A percentile compares a stretch with the other conserved stretches of the same genome.
These are phyloP conservation scores for Gracilinanus agilis DNA, from an alignment of 2,113 vertebrate species.

Conservation along the genomic window DNA sequence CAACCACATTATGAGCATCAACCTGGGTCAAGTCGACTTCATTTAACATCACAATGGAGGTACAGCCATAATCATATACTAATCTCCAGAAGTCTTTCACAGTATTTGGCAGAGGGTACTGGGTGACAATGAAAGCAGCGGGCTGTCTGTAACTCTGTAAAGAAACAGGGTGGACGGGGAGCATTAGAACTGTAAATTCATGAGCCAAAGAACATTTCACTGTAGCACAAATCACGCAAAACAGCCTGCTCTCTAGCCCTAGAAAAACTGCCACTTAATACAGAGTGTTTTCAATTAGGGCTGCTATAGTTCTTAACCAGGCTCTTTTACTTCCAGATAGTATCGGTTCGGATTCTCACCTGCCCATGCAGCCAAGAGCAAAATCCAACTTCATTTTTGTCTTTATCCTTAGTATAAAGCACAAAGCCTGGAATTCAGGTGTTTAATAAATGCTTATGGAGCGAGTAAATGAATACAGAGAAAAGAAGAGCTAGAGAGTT, in stretches of 20 bases:
- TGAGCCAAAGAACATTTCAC: not conserved
- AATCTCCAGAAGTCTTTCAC: conserved; percentile 99
- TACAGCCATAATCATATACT: conserved; percentile 98
- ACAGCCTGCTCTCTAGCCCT: not conserved
- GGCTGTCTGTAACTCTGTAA: conserved; percentile 98
- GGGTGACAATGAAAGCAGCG: conserved; percentile 98
- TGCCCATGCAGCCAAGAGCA: not conserved
- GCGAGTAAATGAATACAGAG: not conserved
- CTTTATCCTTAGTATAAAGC: not conserved
- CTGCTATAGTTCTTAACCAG: not conserved
- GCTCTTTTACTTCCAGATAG: not conserved
- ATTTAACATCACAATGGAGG: conserved; percentile 98
- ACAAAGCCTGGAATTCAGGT: not conserved
- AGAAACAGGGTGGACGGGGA: conserved; percentile 62
- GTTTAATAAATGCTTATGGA: not conserved
- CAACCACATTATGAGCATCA: conserved; percentile 45
- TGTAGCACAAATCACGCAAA: conserved; percentile 47
- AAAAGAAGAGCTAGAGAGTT: conserved; percentile 8
- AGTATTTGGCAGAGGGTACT: conserved; percentile 98
- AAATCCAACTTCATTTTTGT: not conserved
- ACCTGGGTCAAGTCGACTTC: conserved; percentile 99
- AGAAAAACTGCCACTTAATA: conserved; percentile 26
- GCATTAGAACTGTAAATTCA: conserved; percentile 32
- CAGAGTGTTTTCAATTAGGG: not conserved
- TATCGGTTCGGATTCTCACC: not conserved